Evolutionary conservation across 2,797 vertebrate genomes (phyloP).

Genomic region (Arnoldichthys spilopterus): DNA sequence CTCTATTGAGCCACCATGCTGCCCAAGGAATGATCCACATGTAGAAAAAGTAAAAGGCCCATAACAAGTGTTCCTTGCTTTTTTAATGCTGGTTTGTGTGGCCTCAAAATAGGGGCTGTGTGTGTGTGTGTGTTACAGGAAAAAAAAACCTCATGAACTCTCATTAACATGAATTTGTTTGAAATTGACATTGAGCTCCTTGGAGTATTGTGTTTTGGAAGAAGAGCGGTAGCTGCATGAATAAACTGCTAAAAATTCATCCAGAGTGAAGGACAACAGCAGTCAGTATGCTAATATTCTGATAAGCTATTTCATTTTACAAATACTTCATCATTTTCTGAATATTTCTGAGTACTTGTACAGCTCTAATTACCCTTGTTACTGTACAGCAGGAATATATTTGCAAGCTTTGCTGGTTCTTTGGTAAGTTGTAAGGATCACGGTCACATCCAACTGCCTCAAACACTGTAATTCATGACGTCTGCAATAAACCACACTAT

Average conservation of each 20-base stretch:
- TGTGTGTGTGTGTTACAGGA: background rate
- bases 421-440: no score
- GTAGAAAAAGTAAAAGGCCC: no score
- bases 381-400: background rate
- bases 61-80: no score
- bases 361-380: background rate
- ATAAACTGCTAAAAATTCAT: background rate
- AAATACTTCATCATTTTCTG: background rate
- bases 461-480: no score
- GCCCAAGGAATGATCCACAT: no score
- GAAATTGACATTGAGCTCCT: slow-evolving; percentile 11
- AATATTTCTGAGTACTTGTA: background rate
- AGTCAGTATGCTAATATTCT: background rate
- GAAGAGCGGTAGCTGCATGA: background rate
- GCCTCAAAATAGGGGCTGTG: no score
- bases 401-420: background rate
- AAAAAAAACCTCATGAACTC: background rate
- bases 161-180: slow-evolving; percentile 34
- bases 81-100: no score
- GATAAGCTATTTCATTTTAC: background rate
- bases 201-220: slow-evolving; percentile 6
- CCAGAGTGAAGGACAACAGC: background rate
- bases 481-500: no score
- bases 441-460: no score
- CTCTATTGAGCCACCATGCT: no score